A percentile compares a stretch with the other conserved stretches of the same genome.
phyloP scores from a whole-genome alignment of 23 tunicate genomes.

The Halocynthia roretzi region DNA sequence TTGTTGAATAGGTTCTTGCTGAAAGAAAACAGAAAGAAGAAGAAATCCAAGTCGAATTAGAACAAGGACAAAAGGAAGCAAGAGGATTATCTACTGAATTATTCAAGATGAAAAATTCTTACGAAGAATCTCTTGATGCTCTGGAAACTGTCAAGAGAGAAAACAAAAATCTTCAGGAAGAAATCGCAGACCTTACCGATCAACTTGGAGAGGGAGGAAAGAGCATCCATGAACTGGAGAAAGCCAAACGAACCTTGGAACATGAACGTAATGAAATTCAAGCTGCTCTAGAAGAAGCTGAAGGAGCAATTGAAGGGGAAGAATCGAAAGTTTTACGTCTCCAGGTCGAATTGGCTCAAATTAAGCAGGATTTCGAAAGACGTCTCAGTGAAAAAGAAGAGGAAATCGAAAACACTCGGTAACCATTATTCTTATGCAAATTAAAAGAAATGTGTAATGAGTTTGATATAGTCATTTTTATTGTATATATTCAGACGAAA shows the following conservation, averaged over 20 bases:
- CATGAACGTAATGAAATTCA: slow-evolving; percentile 32
- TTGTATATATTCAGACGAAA: slow-evolving; percentile 7
- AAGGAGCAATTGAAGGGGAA: slow-evolving; percentile 42
- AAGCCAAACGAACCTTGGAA: slow-evolving; percentile 25
- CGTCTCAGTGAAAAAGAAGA: slow-evolving; percentile 43
- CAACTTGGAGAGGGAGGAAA: slow-evolving; percentile 31
- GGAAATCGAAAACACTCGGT: slow-evolving; percentile 18
- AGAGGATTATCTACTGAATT: slow-evolving; percentile 18
- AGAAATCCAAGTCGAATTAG: slow-evolving; percentile 23
- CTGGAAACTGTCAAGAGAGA: slow-evolving; percentile 23
- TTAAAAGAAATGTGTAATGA: too few species aligned
- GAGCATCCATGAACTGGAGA: slow-evolving; percentile 37
- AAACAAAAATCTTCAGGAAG: slow-evolving; percentile 38
- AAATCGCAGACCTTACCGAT: slow-evolving; percentile 16
- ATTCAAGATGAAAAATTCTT: slow-evolving; percentile 23
- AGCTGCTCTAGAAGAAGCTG: slow-evolving; percentile 44
- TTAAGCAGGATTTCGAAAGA: slow-evolving; percentile 42
- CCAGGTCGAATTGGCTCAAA: slow-evolving; percentile 39
- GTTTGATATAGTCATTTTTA: too few species aligned
- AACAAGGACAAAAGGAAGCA: slow-evolving; percentile 23
- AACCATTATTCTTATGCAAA: too few species aligned
- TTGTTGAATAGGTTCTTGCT: too few species aligned
- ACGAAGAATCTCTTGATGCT: slow-evolving; percentile 21
- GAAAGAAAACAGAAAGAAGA: slow-evolving; percentile 27
- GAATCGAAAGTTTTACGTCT: slow-evolving; percentile 41